Base-by-base conservation (phyloP, 2,888 invertebrate genomes). In the Erebia epiphron region DNA sequence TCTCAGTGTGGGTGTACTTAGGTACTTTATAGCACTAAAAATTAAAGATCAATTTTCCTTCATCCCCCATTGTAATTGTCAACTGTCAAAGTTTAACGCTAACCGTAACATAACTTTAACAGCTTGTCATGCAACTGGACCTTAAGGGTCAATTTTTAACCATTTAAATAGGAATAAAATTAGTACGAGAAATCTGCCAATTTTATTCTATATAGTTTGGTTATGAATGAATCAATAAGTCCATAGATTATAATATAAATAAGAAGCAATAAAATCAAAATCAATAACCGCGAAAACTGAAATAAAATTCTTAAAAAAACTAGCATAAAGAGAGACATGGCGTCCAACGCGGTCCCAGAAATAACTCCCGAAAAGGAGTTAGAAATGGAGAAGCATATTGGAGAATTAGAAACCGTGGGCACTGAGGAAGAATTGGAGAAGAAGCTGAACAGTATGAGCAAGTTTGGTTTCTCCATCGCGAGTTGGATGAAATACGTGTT, bases 401-500 rank as follows among this genome's bases (percentile, higher is more conserved):
- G 79, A 1, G 89, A 88, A 16, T 26, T 87, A 13, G 84, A 88
- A 58, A 81, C 83, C 9, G 82, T 84, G 0, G 78, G 84, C 1
- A 83, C 70, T 1, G 80, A 85, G 1, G 89, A 89, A 1, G 90
- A 91, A 57, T 81, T 90, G 73, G 86, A 91, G 58, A 77, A 80
- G 72, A 84, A 83, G 54, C 56, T 85, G 56, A 79, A 77, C 0
- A 82, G 73, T 18, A 73, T 88, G 70, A 80, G 79, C 16, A 85
- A 80, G 63, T 82, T 87, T 4, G 88, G 89, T 0, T 83, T 82
- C 54, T 83, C 88, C 0, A 77, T 91, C 0, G 78, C 86, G 0
- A 83, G 79, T 14, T 90, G 91, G 90, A 90, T 93, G 89, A 88
- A 87, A 57, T 69, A 82, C 1, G 67, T 93, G 0, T 92, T 93